phyloP scores from a whole-genome alignment of 2,797 vertebrate genomes.

The Hydrolagus colliei region DNA sequence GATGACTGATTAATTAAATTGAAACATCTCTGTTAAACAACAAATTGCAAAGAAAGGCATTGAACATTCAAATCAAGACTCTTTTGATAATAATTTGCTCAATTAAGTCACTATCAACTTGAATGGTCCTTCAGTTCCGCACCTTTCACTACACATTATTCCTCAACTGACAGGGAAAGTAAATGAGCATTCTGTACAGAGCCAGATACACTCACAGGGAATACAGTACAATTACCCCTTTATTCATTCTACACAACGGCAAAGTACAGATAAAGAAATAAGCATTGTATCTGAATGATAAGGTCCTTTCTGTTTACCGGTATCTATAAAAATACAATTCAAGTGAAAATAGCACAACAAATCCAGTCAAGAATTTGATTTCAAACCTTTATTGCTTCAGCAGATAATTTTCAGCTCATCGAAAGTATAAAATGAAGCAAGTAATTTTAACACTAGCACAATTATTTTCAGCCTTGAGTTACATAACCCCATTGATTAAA shows the following conservation, averaged over 20 bases:
- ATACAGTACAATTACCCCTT: neutral
- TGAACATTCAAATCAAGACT: too few relatives aligned
- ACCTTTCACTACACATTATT: too few relatives aligned
- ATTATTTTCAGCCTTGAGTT: neutral
- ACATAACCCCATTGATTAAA: neutral
- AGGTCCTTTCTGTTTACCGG: neutral
- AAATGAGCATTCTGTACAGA: neutral
- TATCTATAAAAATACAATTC: neutral
- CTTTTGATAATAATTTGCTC: too few relatives aligned
- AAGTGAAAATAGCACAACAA: neutral
- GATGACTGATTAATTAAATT: too few relatives aligned
- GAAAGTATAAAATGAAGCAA: neutral
- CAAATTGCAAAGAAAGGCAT: too few relatives aligned
- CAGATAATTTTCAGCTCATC: neutral
- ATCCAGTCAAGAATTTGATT: neutral
- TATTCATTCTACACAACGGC: neutral
- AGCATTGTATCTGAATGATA: neutral
- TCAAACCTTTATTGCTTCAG: neutral
- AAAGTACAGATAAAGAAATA: neutral
- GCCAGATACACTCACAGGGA: neutral
- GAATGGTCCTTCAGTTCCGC: too few relatives aligned
- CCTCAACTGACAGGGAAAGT: too few relatives aligned
- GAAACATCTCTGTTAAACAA: too few relatives aligned
- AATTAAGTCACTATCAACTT: too few relatives aligned
- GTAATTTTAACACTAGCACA: neutral